Percentiles rank a stretch among this genome's conserved stretches.
Conservation (phyloP, 2,797 vertebrate genomes). For the Coranthus polyacanthus region DNA sequence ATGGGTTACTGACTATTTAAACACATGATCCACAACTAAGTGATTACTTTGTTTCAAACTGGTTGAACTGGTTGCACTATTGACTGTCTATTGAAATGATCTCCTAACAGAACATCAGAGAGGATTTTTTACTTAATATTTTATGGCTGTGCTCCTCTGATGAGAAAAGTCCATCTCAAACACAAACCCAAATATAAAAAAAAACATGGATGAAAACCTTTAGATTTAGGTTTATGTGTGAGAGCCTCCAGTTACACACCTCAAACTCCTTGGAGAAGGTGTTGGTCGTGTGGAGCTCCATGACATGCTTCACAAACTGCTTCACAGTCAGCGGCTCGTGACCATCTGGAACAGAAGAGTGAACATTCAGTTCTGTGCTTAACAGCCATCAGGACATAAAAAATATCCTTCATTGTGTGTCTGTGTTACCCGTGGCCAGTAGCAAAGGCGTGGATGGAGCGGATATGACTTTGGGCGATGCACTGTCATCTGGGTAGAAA, state of each 20-base stretch:
- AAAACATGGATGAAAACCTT: neutral
- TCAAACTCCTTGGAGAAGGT: slow-evolving; percentile 97
- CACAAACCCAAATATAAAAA: too few species aligned
- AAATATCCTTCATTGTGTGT: neutral
- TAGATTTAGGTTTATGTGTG: neutral
- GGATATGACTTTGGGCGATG: slow-evolving; percentile 91
- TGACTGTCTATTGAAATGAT: neutral
- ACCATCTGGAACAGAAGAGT: slow-evolving; percentile 79
- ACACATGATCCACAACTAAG: slow-evolving; percentile 22
- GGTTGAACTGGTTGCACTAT: neutral
- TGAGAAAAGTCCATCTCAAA: neutral
- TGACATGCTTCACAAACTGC: slow-evolving; percentile 95
- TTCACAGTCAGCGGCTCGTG: slow-evolving; percentile 94
- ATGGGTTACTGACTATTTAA: slow-evolving; percentile 18
- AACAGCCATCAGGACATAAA: neutral
- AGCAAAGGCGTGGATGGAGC: slow-evolving; percentile 91
- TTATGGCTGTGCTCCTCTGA: neutral
- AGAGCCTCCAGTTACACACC: too few species aligned
- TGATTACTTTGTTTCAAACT: neutral
- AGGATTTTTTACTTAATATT: neutral
- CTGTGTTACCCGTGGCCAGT: slow-evolving; percentile 86
- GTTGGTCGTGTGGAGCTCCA: slow-evolving; percentile 93
- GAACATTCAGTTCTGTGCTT: neutral
- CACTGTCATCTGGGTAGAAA: slow-evolving; percentile 95
- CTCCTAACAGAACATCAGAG: neutral